Evolutionary conservation across 2,113 vertebrate species (phyloP).

Genomic region (Aspidoscelis tigris): DNA sequence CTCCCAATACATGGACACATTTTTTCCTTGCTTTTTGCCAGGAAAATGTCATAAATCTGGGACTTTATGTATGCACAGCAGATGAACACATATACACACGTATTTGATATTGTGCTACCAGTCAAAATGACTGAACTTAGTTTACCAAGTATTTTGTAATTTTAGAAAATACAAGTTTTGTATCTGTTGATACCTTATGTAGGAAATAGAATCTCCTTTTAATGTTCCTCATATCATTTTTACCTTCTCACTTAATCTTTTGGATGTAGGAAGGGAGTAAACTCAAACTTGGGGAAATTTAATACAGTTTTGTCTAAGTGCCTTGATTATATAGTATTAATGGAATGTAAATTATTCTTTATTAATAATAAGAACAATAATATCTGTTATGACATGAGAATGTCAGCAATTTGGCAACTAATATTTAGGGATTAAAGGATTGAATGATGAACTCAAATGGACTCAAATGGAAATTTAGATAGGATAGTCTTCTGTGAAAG

Average conservation of each 20-base stretch:
- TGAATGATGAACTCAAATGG: neutral
- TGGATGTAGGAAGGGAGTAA: slow-evolving; percentile 2
- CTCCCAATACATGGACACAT: no score
- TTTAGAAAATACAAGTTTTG: no score
- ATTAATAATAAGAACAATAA: neutral
- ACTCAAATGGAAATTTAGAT: slow-evolving; percentile 18
- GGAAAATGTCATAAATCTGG: no score
- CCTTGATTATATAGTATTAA: neutral
- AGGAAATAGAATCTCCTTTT: slow-evolving; percentile 13
- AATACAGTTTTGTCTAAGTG: neutral
- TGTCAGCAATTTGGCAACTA: neutral
- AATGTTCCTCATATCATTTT: neutral
- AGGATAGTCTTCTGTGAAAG: neutral
- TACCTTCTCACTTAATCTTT: neutral
- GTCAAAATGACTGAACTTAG: no score
- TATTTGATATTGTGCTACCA: no score
- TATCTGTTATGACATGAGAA: slow-evolving; percentile 1
- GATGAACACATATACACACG: no score
- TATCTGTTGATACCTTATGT: slow-evolving; percentile 3
- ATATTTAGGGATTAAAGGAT: neutral
- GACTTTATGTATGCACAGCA: no score
- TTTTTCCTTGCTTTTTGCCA: no score
- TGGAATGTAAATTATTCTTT: neutral
- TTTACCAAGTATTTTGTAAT: no score
- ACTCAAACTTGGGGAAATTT: neutral